A percentile compares a stretch with the other conserved stretches of the same genome.
phyloP scores from a whole-genome alignment of 2,113 vertebrate genomes.

The Pelmatolapia mariae region DNA sequence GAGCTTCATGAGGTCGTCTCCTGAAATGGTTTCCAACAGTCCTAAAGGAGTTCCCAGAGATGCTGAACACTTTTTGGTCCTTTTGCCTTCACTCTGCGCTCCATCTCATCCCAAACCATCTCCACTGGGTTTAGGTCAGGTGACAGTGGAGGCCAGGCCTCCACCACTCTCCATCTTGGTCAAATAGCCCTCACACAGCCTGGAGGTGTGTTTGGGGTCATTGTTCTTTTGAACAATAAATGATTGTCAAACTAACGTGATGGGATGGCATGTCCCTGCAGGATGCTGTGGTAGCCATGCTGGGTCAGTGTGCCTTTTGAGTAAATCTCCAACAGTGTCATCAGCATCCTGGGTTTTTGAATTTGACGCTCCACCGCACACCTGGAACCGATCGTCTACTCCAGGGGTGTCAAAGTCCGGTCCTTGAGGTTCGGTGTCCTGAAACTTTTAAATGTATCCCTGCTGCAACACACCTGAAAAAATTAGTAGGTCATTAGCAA shows the following conservation, averaged over 20 bases:
- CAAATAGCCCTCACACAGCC: neutral
- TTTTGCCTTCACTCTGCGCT: neutral
- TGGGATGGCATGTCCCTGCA: neutral
- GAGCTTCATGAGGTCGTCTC: neutral
- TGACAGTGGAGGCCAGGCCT: neutral
- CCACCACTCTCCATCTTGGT: neutral
- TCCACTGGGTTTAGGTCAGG: neutral
- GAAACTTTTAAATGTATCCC: neutral
- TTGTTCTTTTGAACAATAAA: neutral
- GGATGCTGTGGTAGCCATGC: neutral
- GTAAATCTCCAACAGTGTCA: neutral
- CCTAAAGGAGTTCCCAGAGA: neutral
- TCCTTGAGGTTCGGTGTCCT: neutral
- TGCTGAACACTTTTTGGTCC: neutral
- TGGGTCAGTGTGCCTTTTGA: neutral
- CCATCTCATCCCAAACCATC: neutral
- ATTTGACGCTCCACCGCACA: neutral
- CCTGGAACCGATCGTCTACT: rapidly evolving
- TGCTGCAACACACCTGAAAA: neutral
- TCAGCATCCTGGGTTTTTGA: neutral
- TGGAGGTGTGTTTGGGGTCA: neutral
- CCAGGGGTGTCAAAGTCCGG: neutral
- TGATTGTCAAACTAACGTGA: neutral
- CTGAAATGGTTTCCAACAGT: neutral
- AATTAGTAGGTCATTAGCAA: neutral